Percentiles rank a stretch among this genome's conserved stretches.
Conservation (phyloP, 2,888 invertebrate species). For the Drosophila suboccidentalis region DNA sequence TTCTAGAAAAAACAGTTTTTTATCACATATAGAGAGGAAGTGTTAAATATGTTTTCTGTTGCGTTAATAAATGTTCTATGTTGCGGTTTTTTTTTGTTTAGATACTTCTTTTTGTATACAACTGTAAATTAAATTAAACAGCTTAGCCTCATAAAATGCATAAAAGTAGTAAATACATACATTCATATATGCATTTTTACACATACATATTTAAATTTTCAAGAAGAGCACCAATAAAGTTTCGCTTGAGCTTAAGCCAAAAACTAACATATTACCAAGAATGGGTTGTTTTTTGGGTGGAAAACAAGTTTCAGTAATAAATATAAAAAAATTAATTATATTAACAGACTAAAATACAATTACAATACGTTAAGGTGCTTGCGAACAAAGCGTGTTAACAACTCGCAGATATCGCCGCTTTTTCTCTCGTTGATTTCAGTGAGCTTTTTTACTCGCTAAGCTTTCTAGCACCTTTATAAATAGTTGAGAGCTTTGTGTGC, state of each 20-base stretch:
- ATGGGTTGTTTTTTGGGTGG: conserved; percentile 17
- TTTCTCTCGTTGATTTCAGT: conserved; percentile 3
- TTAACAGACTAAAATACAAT: conserved; percentile 49
- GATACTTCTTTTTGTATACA: conserved; percentile 32
- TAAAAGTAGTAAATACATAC: conserved; percentile 38
- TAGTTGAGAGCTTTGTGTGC: conserved; percentile 48
- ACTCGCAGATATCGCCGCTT: not conserved
- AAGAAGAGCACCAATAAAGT: conserved; percentile 73
- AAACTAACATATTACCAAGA: conserved; percentile 27
- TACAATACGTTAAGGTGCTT: conserved; percentile 38
- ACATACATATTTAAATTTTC: conserved; percentile 43
- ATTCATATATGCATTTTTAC: conserved; percentile 24
- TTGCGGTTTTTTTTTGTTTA: conserved; percentile 34
- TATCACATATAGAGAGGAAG: conserved; percentile 83
- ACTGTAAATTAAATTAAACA: conserved; percentile 42
- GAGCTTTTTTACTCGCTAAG: conserved; percentile 3
- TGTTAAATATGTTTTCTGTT: conserved; percentile 70
- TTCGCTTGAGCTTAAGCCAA: conserved; percentile 68
- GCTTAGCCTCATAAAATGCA: conserved; percentile 66
- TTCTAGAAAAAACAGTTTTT: conserved; percentile 75
- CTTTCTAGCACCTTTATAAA: conserved; percentile 22
- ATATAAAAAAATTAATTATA: conserved; percentile 37
- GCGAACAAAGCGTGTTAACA: conserved; percentile 9
- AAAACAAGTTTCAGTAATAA: conserved; percentile 52
- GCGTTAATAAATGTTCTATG: conserved; percentile 37